A percentile compares a stretch with the other conserved stretches of the same genome.
phyloP scores from a whole-genome alignment of 2,113 vertebrate genomes.

The Boulengeromyrus knoepffleri region DNA sequence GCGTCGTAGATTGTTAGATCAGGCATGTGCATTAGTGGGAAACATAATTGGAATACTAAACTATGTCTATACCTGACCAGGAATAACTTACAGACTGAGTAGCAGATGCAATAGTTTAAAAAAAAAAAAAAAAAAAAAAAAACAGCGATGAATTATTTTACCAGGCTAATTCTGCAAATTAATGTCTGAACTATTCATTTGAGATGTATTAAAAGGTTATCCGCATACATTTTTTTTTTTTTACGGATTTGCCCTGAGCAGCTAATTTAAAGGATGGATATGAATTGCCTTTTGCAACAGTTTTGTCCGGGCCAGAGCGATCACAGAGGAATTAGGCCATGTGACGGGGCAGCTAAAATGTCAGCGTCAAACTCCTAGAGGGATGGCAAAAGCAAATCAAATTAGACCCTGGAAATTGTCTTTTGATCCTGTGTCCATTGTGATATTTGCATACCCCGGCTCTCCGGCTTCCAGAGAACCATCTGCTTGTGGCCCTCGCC shows the following conservation, averaged over 20 bases:
- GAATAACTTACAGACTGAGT: neutral
- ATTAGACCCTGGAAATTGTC: slow-evolving; percentile 17
- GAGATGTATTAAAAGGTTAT: slow-evolving; percentile 1
- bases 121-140: neutral
- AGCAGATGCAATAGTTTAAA: neutral
- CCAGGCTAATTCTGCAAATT: neutral
- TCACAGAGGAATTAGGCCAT: slow-evolving; percentile 5
- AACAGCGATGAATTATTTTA: neutral
- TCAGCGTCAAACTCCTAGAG: slow-evolving; percentile 26
- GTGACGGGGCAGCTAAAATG: slow-evolving; percentile 21
- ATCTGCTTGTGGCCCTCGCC: neutral
- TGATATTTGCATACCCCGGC: slow-evolving; percentile 14
- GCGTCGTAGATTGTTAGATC: neutral
- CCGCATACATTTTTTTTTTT: slow-evolving; percentile 7
- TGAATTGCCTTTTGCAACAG: slow-evolving; percentile 11
- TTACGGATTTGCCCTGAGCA: slow-evolving; percentile 14
- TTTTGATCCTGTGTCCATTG: slow-evolving; percentile 20
- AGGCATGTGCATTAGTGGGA: neutral
- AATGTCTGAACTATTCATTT: neutral
- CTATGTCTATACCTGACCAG: neutral
- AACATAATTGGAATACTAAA: neutral
- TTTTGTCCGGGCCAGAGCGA: slow-evolving; percentile 6
- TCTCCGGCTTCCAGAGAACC: slow-evolving; percentile 5
- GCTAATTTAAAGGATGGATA: slow-evolving; percentile 28
- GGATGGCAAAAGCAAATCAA: slow-evolving; percentile 27